phyloP scores from a whole-genome alignment of 2,888 invertebrate species.

The Tholera decimalis region DNA sequence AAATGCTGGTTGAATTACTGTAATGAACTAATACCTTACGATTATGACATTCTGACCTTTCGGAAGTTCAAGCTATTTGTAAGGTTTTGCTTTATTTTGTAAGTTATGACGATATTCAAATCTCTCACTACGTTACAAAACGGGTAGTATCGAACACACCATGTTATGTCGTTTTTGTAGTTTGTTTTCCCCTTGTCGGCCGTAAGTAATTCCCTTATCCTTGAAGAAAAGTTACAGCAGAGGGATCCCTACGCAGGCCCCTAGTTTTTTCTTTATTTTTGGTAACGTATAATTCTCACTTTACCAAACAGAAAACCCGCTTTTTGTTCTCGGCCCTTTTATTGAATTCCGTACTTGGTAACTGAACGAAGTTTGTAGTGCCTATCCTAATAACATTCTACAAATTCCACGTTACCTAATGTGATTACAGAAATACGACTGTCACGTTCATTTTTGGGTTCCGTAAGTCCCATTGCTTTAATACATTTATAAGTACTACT shows the following conservation, averaged over 20 bases:
- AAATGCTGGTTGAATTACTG: constrained; percentile 29
- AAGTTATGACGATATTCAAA: constrained; percentile 42
- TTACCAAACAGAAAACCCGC: constrained; percentile 81
- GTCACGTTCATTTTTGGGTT: constrained; percentile 68
- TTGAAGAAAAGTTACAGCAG: constrained; percentile 82
- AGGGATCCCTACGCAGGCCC: constrained; percentile 78
- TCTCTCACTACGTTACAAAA: constrained; percentile 61
- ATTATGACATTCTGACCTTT: constrained; percentile 35
- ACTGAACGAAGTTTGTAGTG: constrained; percentile 79
- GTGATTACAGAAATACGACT: constrained; percentile 74
- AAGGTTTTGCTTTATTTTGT: constrained; percentile 38
- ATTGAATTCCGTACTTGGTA: constrained; percentile 87
- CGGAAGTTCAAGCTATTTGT: constrained; percentile 24
- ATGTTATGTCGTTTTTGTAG: constrained; percentile 83
- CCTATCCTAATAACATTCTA: constrained; percentile 80
- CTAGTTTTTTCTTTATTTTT: constrained; percentile 79
- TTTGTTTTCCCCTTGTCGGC: constrained; percentile 85
- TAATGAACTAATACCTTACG: constrained; percentile 14
- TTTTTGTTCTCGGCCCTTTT: constrained; percentile 80
- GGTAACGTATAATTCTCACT: constrained; percentile 87
- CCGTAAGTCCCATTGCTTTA: constrained; percentile 63
- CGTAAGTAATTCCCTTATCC: constrained; percentile 85
- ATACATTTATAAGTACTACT: constrained; percentile 52
- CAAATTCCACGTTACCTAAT: constrained; percentile 77
- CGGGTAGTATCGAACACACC: constrained; percentile 76